phyloP scores from a whole-genome alignment of 2,113 vertebrate species.

The Rhea pennata region DNA sequence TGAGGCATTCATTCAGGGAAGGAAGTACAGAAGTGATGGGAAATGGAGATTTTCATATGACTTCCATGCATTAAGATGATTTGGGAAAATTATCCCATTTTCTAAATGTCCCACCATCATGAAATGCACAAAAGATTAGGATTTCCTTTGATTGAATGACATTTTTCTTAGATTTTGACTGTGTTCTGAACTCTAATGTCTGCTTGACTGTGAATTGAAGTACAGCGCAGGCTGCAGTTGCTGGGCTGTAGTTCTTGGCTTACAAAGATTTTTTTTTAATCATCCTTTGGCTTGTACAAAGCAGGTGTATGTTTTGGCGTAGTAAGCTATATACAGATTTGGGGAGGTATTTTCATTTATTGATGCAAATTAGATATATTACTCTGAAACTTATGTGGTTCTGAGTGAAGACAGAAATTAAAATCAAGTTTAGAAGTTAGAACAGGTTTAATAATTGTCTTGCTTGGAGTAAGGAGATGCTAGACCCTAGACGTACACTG shows the following conservation, averaged over 20 bases:
- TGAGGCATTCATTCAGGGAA: conserved; percentile 23
- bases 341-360: neutral
- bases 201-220: neutral
- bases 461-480: neutral
- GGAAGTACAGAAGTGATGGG: conserved; percentile 5
- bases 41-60: conserved; percentile 29
- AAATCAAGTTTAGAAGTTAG: neutral
- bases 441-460: neutral
- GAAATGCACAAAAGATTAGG: conserved; percentile 49
- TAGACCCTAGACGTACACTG: neutral
- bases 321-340: neutral
- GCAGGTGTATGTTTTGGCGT: neutral
- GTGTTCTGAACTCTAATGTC: conserved; percentile 2
- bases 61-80: conserved; percentile 49
- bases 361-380: neutral
- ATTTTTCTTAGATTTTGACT: conserved; percentile 44
- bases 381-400: neutral
- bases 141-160: conserved; percentile 51
- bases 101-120: conserved; percentile 35
- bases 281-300: neutral
- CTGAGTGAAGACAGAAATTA: neutral
- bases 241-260: neutral
- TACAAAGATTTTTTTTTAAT: neutral
- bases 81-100: conserved; percentile 67
- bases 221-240: neutral